These are phyloP conservation scores for Cardiocondyla obscurior DNA, from an alignment of 1,140 invertebrate genomes.

Conservation along the genomic window DNA sequence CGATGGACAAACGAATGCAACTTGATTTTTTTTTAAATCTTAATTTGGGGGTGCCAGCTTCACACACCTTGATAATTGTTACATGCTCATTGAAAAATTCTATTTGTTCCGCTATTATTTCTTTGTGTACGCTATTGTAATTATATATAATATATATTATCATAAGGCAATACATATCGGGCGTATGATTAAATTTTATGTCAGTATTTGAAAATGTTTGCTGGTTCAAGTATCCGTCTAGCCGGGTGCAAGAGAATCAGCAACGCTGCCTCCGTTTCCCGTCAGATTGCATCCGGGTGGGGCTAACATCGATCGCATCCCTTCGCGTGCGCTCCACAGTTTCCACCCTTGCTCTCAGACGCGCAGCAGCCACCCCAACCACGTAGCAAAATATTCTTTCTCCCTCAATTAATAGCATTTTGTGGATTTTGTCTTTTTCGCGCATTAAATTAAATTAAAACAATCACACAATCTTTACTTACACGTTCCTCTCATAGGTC, in stretches of 20 bases:
- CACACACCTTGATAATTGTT: no score
- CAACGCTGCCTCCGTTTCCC: slow-evolving; percentile 60
- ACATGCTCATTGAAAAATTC: background rate
- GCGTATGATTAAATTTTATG: background rate
- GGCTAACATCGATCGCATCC: slow-evolving; percentile 71
- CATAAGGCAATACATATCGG: background rate
- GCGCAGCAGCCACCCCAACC: slow-evolving; percentile 66
- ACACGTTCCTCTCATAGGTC: background rate
- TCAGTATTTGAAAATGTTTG: background rate
- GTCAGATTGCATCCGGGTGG: slow-evolving; percentile 59
- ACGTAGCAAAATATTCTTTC: slow-evolving; percentile 57
- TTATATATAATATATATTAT: background rate
- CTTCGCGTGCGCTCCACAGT: slow-evolving; percentile 45
- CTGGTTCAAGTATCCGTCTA: slow-evolving; percentile 17
- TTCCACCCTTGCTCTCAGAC: slow-evolving; percentile 57
- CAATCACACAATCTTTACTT: background rate
- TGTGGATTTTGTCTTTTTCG: slow-evolving; percentile 60
- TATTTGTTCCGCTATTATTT: background rate
- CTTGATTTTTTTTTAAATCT: no score
- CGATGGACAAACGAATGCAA: no score
- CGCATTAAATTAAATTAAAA: slow-evolving; percentile 33
- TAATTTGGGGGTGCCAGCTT: no score
- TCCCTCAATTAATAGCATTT: slow-evolving; percentile 25
- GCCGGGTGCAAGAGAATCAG: slow-evolving; percentile 51
- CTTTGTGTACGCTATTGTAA: background rate